These are phyloP conservation scores for Desmodus rotundus DNA, from an alignment of 2,113 vertebrate species.

Conservation along the genomic window DNA sequence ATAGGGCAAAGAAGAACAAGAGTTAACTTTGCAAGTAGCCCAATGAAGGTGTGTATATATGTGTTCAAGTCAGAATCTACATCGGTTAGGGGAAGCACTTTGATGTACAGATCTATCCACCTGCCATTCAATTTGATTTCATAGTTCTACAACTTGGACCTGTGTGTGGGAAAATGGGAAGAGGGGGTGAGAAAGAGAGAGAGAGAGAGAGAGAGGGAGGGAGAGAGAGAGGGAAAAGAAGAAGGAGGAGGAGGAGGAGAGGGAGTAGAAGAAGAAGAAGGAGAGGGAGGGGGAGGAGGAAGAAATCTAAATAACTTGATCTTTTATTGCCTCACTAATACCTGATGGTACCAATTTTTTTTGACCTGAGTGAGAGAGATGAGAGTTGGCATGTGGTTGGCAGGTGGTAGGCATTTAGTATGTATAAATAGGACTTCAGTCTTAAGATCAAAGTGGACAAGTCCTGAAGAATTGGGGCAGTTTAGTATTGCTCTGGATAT, in stretches of 20 bases:
- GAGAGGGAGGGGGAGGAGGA: neutral
- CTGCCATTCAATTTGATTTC: neutral
- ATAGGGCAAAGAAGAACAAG: neutral
- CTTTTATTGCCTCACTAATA: neutral
- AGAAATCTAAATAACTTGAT: neutral
- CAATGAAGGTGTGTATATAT: neutral
- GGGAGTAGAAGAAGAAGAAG: too few species aligned
- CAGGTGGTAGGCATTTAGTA: neutral
- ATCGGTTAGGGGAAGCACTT: neutral
- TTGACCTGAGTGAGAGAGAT: neutral
- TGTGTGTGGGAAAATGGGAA: neutral
- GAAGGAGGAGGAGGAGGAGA: neutral
- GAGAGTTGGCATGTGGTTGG: neutral
- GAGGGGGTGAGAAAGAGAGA: too few species aligned
- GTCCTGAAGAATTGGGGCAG: neutral
- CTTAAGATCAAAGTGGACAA: neutral
- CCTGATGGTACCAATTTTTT: neutral
- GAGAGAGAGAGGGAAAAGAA: neutral
- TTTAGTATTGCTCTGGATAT: neutral
- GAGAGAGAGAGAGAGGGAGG: neutral
- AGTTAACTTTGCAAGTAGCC: neutral
- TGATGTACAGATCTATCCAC: neutral
- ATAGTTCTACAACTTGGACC: neutral
- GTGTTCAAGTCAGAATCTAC: neutral
- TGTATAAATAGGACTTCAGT: neutral